A percentile compares a stretch with the other conserved stretches of the same genome.
phyloP scores from a whole-genome alignment of 2,113 vertebrate species.

The Cranoglanis bouderius region DNA sequence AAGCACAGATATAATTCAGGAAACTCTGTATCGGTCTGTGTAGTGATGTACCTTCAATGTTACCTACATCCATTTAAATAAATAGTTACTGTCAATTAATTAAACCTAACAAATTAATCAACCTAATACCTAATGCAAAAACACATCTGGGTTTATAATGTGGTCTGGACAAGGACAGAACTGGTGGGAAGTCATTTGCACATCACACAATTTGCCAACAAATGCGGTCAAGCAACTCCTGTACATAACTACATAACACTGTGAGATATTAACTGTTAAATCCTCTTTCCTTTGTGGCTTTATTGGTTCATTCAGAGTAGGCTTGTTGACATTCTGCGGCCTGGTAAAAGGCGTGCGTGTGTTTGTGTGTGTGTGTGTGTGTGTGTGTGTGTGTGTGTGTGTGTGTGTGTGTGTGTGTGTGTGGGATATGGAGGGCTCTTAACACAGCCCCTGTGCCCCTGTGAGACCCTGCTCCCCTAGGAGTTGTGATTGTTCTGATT shows the following conservation, averaged over 20 bases:
- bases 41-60: background rate
- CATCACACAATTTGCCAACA: slow-evolving; percentile 20
- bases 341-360: slow-evolving; percentile 78
- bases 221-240: slow-evolving; percentile 27
- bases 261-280: slow-evolving; percentile 79
- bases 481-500: slow-evolving; percentile 82
- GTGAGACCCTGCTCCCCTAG: slow-evolving; percentile 76
- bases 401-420: slow-evolving; percentile 47
- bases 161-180: background rate
- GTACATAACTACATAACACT: slow-evolving; percentile 47
- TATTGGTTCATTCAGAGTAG: slow-evolving; percentile 79
- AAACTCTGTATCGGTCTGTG: background rate
- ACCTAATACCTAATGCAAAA: background rate
- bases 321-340: slow-evolving; percentile 80
- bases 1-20: slow-evolving; percentile 29
- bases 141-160: background rate
- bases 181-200: background rate
- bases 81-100: background rate
- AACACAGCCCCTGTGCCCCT: slow-evolving; percentile 76
- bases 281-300: slow-evolving; percentile 76
- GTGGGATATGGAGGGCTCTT: slow-evolving; percentile 47
- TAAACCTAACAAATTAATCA: background rate
- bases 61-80: slow-evolving; percentile 3
- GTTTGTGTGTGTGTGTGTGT: slow-evolving; percentile 53
- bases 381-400: slow-evolving; percentile 63